These are phyloP conservation scores for Erebia aethiops DNA, from an alignment of 2,888 invertebrate genomes.

Conservation along the genomic window DNA sequence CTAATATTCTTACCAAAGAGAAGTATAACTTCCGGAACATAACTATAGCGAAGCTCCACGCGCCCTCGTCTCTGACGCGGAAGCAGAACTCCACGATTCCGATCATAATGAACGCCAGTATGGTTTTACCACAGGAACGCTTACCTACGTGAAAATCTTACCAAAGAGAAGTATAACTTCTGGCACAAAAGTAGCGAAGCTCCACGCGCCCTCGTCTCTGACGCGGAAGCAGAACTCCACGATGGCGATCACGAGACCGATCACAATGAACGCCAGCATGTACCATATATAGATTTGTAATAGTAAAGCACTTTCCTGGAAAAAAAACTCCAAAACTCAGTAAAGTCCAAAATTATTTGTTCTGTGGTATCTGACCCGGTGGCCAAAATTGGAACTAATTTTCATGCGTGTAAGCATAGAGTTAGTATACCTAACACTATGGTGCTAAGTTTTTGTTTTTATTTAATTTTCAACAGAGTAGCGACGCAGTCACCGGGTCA, in stretches of 20 bases:
- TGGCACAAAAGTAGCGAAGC: slow-evolving; percentile 52
- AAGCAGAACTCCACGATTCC: slow-evolving; percentile 58
- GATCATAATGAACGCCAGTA: slow-evolving; percentile 61
- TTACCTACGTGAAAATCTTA: neutral
- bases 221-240: slow-evolving; percentile 54
- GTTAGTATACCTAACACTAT: too few relatives aligned
- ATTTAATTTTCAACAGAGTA: too few relatives aligned
- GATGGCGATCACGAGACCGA: slow-evolving; percentile 58
- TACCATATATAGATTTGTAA: slow-evolving; percentile 66
- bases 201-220: slow-evolving; percentile 45
- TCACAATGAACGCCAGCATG: slow-evolving; percentile 60
- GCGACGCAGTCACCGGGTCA: too few relatives aligned
- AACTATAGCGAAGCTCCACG: slow-evolving; percentile 49
- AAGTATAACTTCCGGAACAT: slow-evolving; percentile 49
- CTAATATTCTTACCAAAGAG: slow-evolving; percentile 6
- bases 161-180: slow-evolving; percentile 59
- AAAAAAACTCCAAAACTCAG: too few relatives aligned
- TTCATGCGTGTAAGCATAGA: too few relatives aligned
- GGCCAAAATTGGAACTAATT: too few relatives aligned
- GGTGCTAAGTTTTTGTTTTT: too few relatives aligned
- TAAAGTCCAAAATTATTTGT: too few relatives aligned
- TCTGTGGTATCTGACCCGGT: too few relatives aligned
- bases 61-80: slow-evolving; percentile 46
- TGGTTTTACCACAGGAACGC: slow-evolving; percentile 52
- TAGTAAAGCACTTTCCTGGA: slow-evolving; percentile 58